Evolutionary conservation across 1,140 invertebrate species (phyloP), one percentile per base, ranked within the genome.

Genomic region (Maniola jurtina): DNA sequence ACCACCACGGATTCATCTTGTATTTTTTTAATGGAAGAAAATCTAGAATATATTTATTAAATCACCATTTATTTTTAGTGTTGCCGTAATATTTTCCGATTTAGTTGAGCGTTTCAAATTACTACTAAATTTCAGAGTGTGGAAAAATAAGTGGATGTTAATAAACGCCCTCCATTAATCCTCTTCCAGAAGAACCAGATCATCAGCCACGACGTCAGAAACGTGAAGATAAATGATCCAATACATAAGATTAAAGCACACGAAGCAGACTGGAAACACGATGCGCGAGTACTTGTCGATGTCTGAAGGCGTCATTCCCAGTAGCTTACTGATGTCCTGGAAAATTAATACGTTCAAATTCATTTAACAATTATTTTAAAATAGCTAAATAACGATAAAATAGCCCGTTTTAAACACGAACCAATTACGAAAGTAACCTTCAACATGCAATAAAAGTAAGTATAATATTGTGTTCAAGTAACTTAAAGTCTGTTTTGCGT

Each of bases 171-270:
- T 89, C 92, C 95, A 95, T 91, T 95, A 95, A 81, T 96, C 95
- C 81, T 96, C 95, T 88, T 95, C 95, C 75, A 97, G 93, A 70
- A 96, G 93, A 76, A 98, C 96, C 84, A 98, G 92, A 92, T 98
- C 97, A 85, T 98, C 96, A 83, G 96, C 96, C 64, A 98, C 96
- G 68, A 98, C 96, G 92, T 98, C 97, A 77, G 96, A 98, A 83
- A 98, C 98, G 93, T 98, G 97, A 71, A 98, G 92, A 83, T 98
- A 98, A 79, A 98, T 98, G 86, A 98, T 97, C 97, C 97, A 99
- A 91, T 99, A 98, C 97, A 98, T 98, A 60, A 98, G 93, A 90
- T 99, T 98, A 93, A 99, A 99, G 91, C 97, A 98, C 70, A 98
- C 96, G 92, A 98, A 98, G 92, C 97, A 98, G 56, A 98, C 97